Evolutionary conservation across 1,140 invertebrate genomes (phyloP), one percentile per base, ranked within the genome.

Genomic region (Papilio aristodemus): DNA sequence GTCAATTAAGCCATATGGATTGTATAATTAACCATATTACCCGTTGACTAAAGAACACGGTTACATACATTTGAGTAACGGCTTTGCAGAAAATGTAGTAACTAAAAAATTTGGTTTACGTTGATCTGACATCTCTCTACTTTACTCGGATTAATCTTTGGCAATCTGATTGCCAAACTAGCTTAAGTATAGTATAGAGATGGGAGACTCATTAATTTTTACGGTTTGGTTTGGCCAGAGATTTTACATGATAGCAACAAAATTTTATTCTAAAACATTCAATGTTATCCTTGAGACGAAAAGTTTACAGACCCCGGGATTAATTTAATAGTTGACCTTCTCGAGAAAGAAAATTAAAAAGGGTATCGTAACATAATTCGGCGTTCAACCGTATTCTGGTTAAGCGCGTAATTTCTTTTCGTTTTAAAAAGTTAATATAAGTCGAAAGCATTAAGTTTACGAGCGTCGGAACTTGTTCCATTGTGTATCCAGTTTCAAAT

Each of bases 21-120:
- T 81, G 62, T 72, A 41, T 80, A 83, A 86, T 87, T 85, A 81
- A 71, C 71, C 67, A 74, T 78, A 87, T 83, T 79, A 78, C 73
- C 32, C 72, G 63, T 71, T 79, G 80, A 73, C 77, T 67, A 73
- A 75, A 62, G 71, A 46, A 39, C n/a, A 54, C 54, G 36, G n/a
- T n/a, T 36, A 36, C 54, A 66, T 22, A 10, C 43, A 14, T n/a
- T 54, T 10, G 14, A 11, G 10, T 54, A 54, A 22, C 22, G 19
- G 4, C 3, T 2, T 10, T 4, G 17, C 17, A 10, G 19, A 50
- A 17, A 4, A 50, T 50, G 43, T 6, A 54, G 22, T 54, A 54
- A 25, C 46, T 10, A 9, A 4, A 11, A 22, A 22, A 14, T 54
- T 39, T 54, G 6, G 14, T 46, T 46, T 46, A 54, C n/a, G 14